These are phyloP conservation scores for Thomomys bottae DNA, from an alignment of 2,113 vertebrate species.

Conservation along the genomic window DNA sequence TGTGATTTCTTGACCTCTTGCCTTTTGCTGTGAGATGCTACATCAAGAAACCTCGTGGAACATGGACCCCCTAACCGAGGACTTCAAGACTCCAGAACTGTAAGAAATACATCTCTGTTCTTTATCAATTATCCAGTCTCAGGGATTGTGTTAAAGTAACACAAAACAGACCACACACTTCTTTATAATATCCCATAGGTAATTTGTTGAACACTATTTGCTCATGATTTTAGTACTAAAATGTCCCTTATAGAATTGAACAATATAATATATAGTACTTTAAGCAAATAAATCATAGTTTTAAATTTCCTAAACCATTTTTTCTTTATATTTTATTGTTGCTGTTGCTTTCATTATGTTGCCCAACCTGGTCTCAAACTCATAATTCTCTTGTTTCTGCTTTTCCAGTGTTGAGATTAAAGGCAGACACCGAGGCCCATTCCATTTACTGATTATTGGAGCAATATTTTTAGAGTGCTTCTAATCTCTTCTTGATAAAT, in stretches of 20 bases:
- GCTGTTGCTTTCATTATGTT: too few species aligned
- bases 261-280: background rate
- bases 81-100: background rate
- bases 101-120: background rate
- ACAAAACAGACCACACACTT: background rate
- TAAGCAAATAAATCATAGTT: background rate
- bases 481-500: background rate
- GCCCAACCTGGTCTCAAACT: too few species aligned
- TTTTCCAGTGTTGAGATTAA: too few species aligned
- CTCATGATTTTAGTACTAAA: background rate
- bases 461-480: constrained; percentile 26
- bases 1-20: background rate
- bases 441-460: background rate
- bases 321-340: background rate
- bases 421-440: too few species aligned
- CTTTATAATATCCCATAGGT: background rate
- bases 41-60: too few species aligned
- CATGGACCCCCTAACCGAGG: background rate
- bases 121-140: background rate
- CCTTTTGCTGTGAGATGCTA: background rate
- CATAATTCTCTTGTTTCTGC: too few species aligned
- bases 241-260: background rate
- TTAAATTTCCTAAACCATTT: constrained; percentile 25
- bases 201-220: background rate
- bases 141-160: background rate